Percentiles rank a stretch among this genome's conserved stretches.
phyloP scores from a whole-genome alignment of 2,113 vertebrate genomes.

The Laticauda laticaudata region DNA sequence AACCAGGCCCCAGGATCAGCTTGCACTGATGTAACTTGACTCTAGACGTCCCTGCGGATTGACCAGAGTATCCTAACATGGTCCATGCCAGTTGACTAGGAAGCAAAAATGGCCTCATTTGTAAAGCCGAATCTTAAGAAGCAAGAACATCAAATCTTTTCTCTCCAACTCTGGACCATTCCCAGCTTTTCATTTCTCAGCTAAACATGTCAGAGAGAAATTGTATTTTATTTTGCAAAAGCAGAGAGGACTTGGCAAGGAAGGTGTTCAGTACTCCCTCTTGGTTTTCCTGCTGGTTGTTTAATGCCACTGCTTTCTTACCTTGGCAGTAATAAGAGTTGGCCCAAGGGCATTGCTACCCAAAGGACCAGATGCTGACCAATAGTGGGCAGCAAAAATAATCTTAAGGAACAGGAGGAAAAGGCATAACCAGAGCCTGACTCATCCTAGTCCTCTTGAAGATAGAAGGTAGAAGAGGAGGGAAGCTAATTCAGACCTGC shows the following conservation, averaged over 20 bases:
- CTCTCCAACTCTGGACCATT: neutral
- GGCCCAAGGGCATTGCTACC: neutral
- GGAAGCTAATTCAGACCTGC: neutral
- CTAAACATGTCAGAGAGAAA: no score
- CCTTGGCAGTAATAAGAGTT: neutral
- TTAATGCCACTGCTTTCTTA: neutral
- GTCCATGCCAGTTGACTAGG: neutral
- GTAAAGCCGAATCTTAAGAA: neutral
- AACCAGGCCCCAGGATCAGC: neutral
- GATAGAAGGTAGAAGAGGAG: neutral
- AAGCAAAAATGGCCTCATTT: neutral
- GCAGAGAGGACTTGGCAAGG: neutral
- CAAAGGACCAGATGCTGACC: neutral
- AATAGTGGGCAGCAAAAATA: neutral
- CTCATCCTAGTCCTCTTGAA: neutral
- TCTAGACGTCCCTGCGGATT: neutral
- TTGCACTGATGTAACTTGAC: neutral
- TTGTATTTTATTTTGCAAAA: neutral
- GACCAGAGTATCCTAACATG: neutral
- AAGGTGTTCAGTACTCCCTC: neutral
- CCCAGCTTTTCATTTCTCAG: neutral
- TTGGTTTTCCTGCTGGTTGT: neutral
- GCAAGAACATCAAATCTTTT: no score
- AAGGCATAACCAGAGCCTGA: neutral
- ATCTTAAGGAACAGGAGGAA: neutral